Evolutionary conservation across 30 jellyfish, hydroid and myxozoan species (phyloP), one percentile per base, ranked within the genome.

Genomic region (Rhopilema esculentum): DNA sequence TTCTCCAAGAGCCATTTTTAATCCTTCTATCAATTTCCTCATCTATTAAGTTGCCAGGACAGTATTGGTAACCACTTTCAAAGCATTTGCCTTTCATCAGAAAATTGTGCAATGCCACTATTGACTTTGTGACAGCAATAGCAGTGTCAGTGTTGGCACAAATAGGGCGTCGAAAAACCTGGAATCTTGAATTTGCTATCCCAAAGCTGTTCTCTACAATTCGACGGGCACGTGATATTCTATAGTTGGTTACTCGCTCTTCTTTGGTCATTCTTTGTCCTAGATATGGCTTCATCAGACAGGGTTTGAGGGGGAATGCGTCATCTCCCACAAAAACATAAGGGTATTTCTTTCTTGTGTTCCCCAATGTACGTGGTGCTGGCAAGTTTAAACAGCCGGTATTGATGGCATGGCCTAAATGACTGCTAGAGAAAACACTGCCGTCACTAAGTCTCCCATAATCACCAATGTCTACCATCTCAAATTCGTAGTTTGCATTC

Each of bases 221-320:
- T 20, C 92, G 74, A 29, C 97, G 74, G 49, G 87, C 91, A 30
- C 97, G 69, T 62, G 93, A 76, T 7, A 84, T 30, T 33, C 93
- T 75, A 64, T 84, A 75, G 61, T 91, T 91, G 0, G 76, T 32
- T 32, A 64, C 72, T 15, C 57, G 33, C 77, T 84, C 87, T 50
- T 40, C 31, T 6, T 27, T 27, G 21, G 67, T 49, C 23, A 72
- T 23, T 8, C 21, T 30, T 7, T 27, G 29, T 26, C 87, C 66
- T 19, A 84, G 89, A 79, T 91, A 85, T 9, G 97, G 96, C 66
- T 72, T 91, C 88, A 91, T 77, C 66, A 91, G 75, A 64, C 69
- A 32, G 12, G 50, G 40, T 50, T 65, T 78, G 17, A 91, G 73
- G 4, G 91, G 91, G 57, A 91, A 91, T 12, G 89, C 89, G 1